Evolutionary conservation across 2,113 vertebrate genomes (phyloP).

Genomic region (Pseudolaguvia tuberculata): DNA sequence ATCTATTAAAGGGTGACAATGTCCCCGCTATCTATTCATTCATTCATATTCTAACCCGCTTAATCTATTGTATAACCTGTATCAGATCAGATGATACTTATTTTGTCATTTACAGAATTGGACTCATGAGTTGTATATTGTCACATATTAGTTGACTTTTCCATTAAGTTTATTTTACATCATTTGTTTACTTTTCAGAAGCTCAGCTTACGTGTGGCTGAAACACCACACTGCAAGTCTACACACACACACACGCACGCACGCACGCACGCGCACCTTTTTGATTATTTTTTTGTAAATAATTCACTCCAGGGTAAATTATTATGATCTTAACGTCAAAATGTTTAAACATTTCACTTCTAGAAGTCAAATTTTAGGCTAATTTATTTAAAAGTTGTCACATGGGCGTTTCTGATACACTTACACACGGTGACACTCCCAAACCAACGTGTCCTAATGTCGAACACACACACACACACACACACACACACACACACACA

Average conservation of each 20-base stretch:
- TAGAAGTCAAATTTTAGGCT: too few species aligned
- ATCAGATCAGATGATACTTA: too few species aligned
- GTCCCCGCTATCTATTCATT: too few species aligned
- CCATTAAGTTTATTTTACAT: neutral
- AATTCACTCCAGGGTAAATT: too few species aligned
- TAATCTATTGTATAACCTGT: too few species aligned
- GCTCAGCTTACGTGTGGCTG: neutral
- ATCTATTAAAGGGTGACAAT: too few species aligned
- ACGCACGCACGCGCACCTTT: too few species aligned
- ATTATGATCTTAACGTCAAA: neutral
- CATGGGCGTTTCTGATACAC: neutral
- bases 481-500: neutral
- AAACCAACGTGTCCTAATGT: neutral
- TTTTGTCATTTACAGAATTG: neutral
- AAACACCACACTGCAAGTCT: too few species aligned
- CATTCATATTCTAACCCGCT: too few species aligned
- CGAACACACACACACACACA: neutral
- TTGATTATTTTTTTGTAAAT: too few species aligned
- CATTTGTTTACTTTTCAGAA: neutral
- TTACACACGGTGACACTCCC: conserved; percentile 7
- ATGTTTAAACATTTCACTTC: too few species aligned
- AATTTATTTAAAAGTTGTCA: neutral
- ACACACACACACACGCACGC: too few species aligned
- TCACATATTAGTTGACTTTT: neutral
- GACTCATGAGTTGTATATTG: neutral